These are phyloP conservation scores for Chrysodeixis includens DNA, from an alignment of 2,888 invertebrate species.

Conservation along the genomic window DNA sequence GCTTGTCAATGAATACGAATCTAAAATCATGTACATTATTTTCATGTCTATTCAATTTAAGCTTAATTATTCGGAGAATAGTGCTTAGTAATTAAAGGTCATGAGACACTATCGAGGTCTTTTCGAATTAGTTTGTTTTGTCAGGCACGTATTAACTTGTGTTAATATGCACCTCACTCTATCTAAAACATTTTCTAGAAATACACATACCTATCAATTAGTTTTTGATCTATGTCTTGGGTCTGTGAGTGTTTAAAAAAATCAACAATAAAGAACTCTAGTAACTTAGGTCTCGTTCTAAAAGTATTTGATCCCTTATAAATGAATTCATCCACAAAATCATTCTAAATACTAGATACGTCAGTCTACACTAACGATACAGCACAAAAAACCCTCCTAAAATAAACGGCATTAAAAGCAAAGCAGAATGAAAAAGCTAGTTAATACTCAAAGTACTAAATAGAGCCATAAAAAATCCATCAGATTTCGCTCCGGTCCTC, in stretches of 20 bases:
- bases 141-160: background rate
- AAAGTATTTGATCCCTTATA: no score
- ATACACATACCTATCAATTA: no score
- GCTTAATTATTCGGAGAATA: background rate
- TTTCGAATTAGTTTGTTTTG: background rate
- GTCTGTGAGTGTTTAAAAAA: no score
- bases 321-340: no score
- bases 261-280: no score
- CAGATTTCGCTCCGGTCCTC: conserved; percentile 38
- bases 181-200: no score
- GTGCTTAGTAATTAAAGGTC: background rate
- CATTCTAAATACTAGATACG: no score
- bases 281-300: no score
- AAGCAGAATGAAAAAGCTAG: conserved; percentile 36
- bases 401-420: conserved; percentile 14
- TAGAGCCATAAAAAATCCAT: conserved; percentile 48
- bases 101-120: background rate
- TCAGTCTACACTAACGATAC: background rate
- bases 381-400: background rate
- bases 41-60: background rate
- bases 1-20: background rate
- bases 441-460: conserved; percentile 41
- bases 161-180: background rate
- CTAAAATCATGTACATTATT: background rate
- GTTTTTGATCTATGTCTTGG: no score